phyloP scores from a whole-genome alignment of 2,797 vertebrate species.

The Toxotes lorentzi region DNA sequence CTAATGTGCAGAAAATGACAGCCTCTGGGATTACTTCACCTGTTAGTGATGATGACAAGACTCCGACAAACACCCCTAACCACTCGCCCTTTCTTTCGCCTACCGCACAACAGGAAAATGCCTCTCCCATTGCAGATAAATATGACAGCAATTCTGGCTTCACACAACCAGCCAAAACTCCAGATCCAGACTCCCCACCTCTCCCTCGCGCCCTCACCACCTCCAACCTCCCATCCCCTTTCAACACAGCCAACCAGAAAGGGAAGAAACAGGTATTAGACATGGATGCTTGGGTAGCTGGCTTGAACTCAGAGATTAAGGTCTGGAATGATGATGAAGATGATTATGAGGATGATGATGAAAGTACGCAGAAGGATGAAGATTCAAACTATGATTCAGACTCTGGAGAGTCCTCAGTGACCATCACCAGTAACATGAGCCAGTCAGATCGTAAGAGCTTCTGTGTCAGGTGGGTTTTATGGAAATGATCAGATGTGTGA shows the following conservation, averaged over 20 bases:
- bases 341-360: slow-evolving; percentile 77
- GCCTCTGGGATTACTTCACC: slow-evolving; percentile 23
- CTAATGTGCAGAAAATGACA: slow-evolving; percentile 12
- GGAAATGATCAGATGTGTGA: background rate
- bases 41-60: slow-evolving; percentile 66
- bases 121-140: background rate
- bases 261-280: slow-evolving; percentile 50
- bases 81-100: slow-evolving; percentile 49
- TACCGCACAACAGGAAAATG: background rate
- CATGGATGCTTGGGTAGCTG: slow-evolving; percentile 73
- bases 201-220: background rate
- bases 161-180: background rate
- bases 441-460: slow-evolving; percentile 84
- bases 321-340: slow-evolving; percentile 64
- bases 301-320: slow-evolving; percentile 67
- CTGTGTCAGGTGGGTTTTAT: slow-evolving; percentile 82
- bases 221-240: slow-evolving; percentile 34
- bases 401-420: slow-evolving; percentile 85
- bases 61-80: slow-evolving; percentile 74
- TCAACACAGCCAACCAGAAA: slow-evolving; percentile 14
- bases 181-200: background rate
- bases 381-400: slow-evolving; percentile 86
- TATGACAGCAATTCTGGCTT: slow-evolving; percentile 1
- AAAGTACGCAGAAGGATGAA: slow-evolving; percentile 80
- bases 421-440: slow-evolving; percentile 85